Evolutionary conservation across 2,113 vertebrate species (phyloP).

Genomic region (Tragelaphus scriptus): DNA sequence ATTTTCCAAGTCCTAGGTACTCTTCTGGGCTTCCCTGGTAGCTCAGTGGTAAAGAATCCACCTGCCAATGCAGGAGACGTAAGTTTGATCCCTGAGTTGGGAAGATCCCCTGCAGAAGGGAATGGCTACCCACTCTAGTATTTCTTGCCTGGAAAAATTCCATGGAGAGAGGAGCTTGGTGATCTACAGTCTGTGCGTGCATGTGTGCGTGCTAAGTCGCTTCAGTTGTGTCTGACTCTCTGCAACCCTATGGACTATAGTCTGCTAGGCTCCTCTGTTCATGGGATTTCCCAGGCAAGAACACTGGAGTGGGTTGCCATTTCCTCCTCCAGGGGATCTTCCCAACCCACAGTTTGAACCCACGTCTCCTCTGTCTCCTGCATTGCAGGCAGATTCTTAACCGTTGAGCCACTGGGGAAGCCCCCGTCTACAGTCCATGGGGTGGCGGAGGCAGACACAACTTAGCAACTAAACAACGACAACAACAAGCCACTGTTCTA

Average conservation of each 20-base stretch:
- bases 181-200: neutral
- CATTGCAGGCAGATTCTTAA: neutral
- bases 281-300: neutral
- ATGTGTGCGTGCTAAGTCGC: accelerated
- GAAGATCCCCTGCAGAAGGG: neutral
- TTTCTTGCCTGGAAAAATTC: neutral
- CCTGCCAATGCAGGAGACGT: neutral
- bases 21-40: neutral
- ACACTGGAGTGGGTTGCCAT: neutral
- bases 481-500: neutral
- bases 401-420: neutral
- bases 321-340: neutral
- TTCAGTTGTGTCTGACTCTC: neutral
- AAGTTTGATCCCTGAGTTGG: neutral
- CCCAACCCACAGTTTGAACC: neutral
- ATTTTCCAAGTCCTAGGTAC: neutral
- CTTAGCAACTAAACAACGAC: neutral
- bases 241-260: neutral
- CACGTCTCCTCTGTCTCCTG: neutral
- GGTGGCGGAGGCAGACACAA: neutral
- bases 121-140: neutral
- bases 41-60: neutral
- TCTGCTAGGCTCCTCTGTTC: neutral
- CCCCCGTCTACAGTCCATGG: neutral
- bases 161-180: neutral